A percentile compares a stretch with the other conserved stretches of the same genome.
Evolutionary conservation across 2,113 vertebrate genomes (phyloP).

Genomic region (Festucalex cinctus): DNA sequence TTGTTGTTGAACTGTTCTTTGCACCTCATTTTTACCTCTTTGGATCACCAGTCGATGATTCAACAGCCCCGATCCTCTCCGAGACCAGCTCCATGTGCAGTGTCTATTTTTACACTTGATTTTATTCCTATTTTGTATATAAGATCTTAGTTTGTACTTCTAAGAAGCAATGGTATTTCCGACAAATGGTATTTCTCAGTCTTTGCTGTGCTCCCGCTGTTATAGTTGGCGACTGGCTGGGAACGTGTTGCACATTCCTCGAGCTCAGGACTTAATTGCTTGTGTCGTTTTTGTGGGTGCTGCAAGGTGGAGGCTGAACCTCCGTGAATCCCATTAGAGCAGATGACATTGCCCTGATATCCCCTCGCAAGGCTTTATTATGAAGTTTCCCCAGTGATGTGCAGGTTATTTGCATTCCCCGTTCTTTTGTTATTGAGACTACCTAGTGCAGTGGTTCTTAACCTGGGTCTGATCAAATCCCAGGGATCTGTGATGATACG

Average conservation of each 20-base stretch:
- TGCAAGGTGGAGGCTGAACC: constrained; percentile 39
- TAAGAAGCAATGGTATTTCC: constrained; percentile 62
- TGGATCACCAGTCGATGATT: constrained; percentile 38
- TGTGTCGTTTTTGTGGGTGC: constrained; percentile 48
- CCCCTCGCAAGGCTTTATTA: constrained; percentile 31
- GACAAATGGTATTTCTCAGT: constrained; percentile 58
- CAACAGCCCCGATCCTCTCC: constrained; percentile 16
- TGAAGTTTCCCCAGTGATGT: constrained; percentile 19
- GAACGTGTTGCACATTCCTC: constrained; percentile 72
- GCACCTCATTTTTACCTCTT: constrained; percentile 59
- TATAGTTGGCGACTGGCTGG: constrained; percentile 44
- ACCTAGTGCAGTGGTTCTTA: neutral
- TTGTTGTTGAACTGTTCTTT: constrained; percentile 49
- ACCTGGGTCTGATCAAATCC: no score
- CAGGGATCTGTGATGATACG: no score
- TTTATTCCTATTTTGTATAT: constrained; percentile 48
- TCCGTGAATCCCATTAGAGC: constrained; percentile 21
- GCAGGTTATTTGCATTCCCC: constrained; percentile 22
- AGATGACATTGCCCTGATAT: constrained; percentile 23
- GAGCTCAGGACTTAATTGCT: constrained; percentile 70
- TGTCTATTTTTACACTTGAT: constrained; percentile 29
- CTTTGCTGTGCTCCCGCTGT: constrained; percentile 40
- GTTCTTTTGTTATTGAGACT: constrained; percentile 24
- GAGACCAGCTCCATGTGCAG: constrained; percentile 18
- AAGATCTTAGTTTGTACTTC: constrained; percentile 48